Percentiles rank a stretch among this genome's conserved stretches.
Conservation (phyloP, 2,888 invertebrate genomes). For the Thereva nobilitata region DNA sequence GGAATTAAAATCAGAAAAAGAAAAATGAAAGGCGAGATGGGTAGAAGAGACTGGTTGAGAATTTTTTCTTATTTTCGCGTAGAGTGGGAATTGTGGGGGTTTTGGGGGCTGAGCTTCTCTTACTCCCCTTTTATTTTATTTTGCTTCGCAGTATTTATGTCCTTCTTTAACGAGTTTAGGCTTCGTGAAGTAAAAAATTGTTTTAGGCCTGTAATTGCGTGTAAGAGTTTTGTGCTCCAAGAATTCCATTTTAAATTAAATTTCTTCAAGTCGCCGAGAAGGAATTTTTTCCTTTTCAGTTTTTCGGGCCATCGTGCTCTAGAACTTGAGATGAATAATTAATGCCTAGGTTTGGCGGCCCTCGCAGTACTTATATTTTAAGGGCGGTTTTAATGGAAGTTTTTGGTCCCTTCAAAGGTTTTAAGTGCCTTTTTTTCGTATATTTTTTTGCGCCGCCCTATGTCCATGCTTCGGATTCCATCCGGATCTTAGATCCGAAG, state of each 20-base stretch:
- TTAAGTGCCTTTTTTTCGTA: slow-evolving; percentile 17
- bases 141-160: slow-evolving; percentile 35
- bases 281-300: slow-evolving; percentile 20
- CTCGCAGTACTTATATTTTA: slow-evolving; percentile 25
- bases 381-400: slow-evolving; percentile 36
- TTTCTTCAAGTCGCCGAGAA: slow-evolving; percentile 36
- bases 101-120: slow-evolving; percentile 2
- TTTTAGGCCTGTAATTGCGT: slow-evolving; percentile 39
- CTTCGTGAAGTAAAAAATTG: slow-evolving; percentile 38
- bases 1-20: slow-evolving; percentile 36
- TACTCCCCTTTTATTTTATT: slow-evolving; percentile 15
- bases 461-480: too few relatives aligned
- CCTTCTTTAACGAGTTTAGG: slow-evolving; percentile 39
- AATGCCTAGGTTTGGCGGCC: slow-evolving; percentile 33
- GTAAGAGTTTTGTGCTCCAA: slow-evolving; percentile 37
- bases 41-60: slow-evolving; percentile 23
- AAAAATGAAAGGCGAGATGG: slow-evolving; percentile 38
- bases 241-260: slow-evolving; percentile 39
- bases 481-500: too few relatives aligned
- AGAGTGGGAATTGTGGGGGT: not conserved
- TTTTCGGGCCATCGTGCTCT: slow-evolving; percentile 27
- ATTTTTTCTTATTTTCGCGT: not conserved
- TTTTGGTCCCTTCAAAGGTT: slow-evolving; percentile 31
- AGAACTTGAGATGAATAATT: slow-evolving; percentile 39
- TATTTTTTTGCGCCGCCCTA: not conserved